Evolutionary conservation across 2,113 vertebrate species (phyloP).

Genomic region (Oryzias melastigma): DNA sequence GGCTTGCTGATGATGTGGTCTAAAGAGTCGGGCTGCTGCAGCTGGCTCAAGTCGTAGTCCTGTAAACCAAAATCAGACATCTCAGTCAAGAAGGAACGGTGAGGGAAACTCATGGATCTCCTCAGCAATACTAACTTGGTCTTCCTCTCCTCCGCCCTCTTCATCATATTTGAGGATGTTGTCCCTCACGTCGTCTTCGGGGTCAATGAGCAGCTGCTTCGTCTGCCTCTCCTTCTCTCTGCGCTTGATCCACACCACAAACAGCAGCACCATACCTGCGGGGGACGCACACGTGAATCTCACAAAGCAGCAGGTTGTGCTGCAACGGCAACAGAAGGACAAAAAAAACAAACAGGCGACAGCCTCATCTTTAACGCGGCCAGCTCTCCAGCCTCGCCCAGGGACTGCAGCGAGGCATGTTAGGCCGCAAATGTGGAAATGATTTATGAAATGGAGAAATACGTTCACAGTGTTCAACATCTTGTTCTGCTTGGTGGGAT

Average conservation of each 20-base stretch:
- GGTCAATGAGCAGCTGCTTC: slow-evolving; percentile 96
- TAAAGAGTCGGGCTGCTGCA: slow-evolving; percentile 94
- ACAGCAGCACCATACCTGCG: slow-evolving; percentile 91
- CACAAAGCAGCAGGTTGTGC: background rate
- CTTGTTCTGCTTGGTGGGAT: background rate
- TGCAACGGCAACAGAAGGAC: background rate
- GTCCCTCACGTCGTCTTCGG: slow-evolving; percentile 93
- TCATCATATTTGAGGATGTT: slow-evolving; percentile 97
- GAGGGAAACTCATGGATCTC: background rate
- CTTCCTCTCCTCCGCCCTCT: slow-evolving; percentile 94
- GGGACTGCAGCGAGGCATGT: background rate
- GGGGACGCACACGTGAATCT: slow-evolving; percentile 20
- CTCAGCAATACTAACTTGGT: slow-evolving; percentile 82
- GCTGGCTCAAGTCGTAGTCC: slow-evolving; percentile 97
- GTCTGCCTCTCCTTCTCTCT: slow-evolving; percentile 91
- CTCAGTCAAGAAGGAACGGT: background rate
- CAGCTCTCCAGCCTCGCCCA: background rate
- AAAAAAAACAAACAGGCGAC: background rate
- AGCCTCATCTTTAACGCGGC: no score
- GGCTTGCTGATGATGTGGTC: slow-evolving; percentile 93
- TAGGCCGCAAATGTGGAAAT: background rate
- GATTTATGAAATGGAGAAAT: background rate
- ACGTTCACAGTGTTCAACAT: background rate
- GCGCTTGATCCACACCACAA: slow-evolving; percentile 92
- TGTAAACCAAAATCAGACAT: slow-evolving; percentile 47